Evolutionary conservation across 1,140 invertebrate species (phyloP).

Genomic region (Adoxophyes honmai): DNA sequence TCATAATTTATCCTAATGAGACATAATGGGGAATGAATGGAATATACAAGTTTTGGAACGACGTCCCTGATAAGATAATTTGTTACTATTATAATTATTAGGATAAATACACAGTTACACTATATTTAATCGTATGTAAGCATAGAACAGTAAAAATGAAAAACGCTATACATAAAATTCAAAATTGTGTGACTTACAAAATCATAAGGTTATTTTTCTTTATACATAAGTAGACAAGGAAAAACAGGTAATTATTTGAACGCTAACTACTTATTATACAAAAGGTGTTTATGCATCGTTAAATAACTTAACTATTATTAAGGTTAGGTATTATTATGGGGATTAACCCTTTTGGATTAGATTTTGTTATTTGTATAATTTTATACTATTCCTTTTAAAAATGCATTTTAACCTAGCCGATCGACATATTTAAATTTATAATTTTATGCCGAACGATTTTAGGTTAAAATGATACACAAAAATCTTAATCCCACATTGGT

Average conservation of each 20-base stretch:
- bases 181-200: neutral
- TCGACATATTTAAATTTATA: no score
- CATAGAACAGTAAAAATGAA: conserved; percentile 4
- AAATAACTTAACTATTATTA: conserved; percentile 46
- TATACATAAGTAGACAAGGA: conserved; percentile 25
- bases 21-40: conserved; percentile 8
- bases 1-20: conserved; percentile 2
- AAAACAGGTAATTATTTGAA: conserved; percentile 30
- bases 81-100: conserved; percentile 16
- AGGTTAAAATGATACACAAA: no score
- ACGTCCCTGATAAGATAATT: conserved; percentile 13
- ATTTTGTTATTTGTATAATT: no score
- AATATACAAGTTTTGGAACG: conserved; percentile 14
- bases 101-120: conserved; percentile 5
- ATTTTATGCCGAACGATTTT: no score
- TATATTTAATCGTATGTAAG: conserved; percentile 7
- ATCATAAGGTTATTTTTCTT: conserved; percentile 6
- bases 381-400: no score
- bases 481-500: no score
- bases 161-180: neutral
- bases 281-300: conserved; percentile 56
- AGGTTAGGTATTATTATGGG: conserved; percentile 5
- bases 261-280: conserved; percentile 64
- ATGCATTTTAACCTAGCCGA: no score
- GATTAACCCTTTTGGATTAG: conserved; percentile 4